These are phyloP conservation scores for Eufriesea mexicana DNA, from an alignment of 1,140 invertebrate genomes.

Conservation along the genomic window DNA sequence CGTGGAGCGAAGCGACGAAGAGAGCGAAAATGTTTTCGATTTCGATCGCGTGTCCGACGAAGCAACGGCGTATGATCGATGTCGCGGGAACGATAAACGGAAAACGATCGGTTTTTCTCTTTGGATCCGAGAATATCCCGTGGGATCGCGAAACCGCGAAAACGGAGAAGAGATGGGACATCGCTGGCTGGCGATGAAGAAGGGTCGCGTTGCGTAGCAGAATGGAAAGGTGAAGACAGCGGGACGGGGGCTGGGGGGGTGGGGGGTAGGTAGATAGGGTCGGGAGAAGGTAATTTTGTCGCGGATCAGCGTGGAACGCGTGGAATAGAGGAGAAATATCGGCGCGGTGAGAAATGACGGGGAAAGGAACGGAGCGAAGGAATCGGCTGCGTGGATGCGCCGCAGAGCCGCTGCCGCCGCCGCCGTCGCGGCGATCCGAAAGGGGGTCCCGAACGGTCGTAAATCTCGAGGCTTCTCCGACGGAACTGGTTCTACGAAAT, in stretches of 20 bases:
- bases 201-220: no score
- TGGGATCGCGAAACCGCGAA: no score
- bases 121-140: no score
- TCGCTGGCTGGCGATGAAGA: no score
- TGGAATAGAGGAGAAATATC: not conserved
- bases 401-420: no score
- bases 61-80: not conserved
- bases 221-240: no score
- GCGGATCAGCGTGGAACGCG: no score
- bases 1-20: not conserved
- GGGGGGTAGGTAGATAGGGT: no score
- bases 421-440: slow-evolving; percentile 55
- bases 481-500: slow-evolving; percentile 81
- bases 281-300: slow-evolving; percentile 4
- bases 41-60: not conserved
- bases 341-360: not conserved
- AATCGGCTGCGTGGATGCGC: not conserved
- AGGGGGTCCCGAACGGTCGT: slow-evolving; percentile 72
- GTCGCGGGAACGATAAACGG: no score
- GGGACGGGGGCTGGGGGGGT: no score
- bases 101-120: not conserved
- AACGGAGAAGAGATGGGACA: no score
- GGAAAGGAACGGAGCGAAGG: not conserved
- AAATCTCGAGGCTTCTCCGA: slow-evolving; percentile 73
- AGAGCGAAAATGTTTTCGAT: not conserved